phyloP scores from a whole-genome alignment of 2,113 vertebrate species.

The Pelvicachromis taeniatus region DNA sequence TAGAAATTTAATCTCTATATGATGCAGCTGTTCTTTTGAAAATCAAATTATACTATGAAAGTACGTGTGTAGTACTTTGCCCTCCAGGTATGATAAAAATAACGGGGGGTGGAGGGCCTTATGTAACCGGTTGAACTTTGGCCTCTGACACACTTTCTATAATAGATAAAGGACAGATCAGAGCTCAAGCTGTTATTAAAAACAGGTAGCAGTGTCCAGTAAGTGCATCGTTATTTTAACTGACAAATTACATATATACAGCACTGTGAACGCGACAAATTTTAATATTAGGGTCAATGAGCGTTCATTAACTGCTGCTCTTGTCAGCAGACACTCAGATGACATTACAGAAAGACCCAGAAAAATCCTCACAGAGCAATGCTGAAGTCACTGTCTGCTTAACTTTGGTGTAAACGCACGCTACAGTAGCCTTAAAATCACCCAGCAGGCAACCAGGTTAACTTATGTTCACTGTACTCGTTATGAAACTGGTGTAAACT shows the following conservation, averaged over 20 bases:
- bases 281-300: background rate
- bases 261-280: background rate
- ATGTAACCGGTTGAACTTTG: conserved; percentile 45
- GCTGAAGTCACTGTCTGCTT: background rate
- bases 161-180: background rate
- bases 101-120: background rate
- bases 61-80: background rate
- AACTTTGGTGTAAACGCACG: background rate
- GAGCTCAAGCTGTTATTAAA: background rate
- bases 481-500: background rate
- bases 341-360: background rate
- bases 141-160: conserved; percentile 3
- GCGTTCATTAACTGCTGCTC: background rate
- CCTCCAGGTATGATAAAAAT: background rate
- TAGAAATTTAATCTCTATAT: background rate
- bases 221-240: background rate
- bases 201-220: background rate
- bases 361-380: background rate
- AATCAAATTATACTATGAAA: background rate
- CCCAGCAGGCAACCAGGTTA: background rate
- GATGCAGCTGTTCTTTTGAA: background rate
- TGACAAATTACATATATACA: background rate
- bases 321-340: background rate
- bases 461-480: background rate
- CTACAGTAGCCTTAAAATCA: background rate